Evolutionary conservation across 2,797 vertebrate genomes (phyloP), one percentile per base, ranked within the genome.

Genomic region (Trichosurus vulpecula): DNA sequence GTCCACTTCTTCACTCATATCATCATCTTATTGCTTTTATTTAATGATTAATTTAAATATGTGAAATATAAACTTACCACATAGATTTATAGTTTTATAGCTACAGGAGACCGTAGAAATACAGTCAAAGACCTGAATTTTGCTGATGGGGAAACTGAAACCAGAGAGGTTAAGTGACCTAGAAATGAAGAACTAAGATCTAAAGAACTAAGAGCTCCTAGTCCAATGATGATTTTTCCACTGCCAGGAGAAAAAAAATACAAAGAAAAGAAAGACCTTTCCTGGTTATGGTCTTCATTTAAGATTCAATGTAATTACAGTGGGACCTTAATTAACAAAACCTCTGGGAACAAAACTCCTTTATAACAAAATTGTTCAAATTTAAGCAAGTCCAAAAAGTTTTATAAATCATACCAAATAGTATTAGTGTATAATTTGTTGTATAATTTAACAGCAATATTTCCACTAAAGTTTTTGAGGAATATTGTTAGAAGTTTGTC

Each of bases 11-110:
- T 11, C 16, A 95, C 90, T 93, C 93, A 10, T 92, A 35, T 58
- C 93, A 29, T 91, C 53, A 66, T 90, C 91, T 52, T 81, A 57
- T 52, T 66, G 92, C 61, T 97, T 94, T 90, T 93, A 94, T 87
- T 94, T 92, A 96, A n/a, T 81, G 61, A 96, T 58, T 90, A 52
- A 91, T 92, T 93, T 47, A 93, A 87, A 8, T 52, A 41, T 94
- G 5, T 91, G 93, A 94, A 90, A 90, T 81, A 93, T 56, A 54
- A 93, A 55, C 11, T 94, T 89, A 90, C 53, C 89, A 30, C 66
- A 10, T 57, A 94, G 95, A 94, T 29, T 47, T 92, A 19, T 87
- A 87, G 41, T 87, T 51, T n/a, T 87, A 87, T 87, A 11, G 66
- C n/a, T 81, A 81, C 16, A 81, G 10, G 22, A 87, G 22, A 47